A percentile compares a stretch with the other conserved stretches of the same genome.
Evolutionary conservation across 37 sponge, comb jelly and placozoan genomes (phyloP).

Genomic region (Diacarnus erythraeanus): DNA sequence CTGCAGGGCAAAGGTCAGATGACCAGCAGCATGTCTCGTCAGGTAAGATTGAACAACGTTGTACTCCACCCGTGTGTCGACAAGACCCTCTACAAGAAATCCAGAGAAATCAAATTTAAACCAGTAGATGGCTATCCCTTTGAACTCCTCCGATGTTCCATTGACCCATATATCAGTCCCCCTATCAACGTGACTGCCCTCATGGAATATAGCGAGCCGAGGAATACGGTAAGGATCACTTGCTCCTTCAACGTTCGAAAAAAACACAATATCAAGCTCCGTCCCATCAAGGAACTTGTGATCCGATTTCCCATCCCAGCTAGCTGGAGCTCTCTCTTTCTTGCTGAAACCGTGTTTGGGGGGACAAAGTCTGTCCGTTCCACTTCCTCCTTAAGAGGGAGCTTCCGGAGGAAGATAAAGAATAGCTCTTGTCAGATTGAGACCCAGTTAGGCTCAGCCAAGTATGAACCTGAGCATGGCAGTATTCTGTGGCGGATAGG

Average conservation of each 20-base stretch:
- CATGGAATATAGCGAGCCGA: slow-evolving; percentile 72
- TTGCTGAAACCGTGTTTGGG: slow-evolving; percentile 69
- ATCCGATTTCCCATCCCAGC: slow-evolving; percentile 82
- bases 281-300: slow-evolving; percentile 73
- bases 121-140: slow-evolving; percentile 82
- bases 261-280: slow-evolving; percentile 68
- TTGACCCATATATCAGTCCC: slow-evolving; percentile 72
- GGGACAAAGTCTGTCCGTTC: slow-evolving; percentile 72
- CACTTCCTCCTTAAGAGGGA: slow-evolving; percentile 66
- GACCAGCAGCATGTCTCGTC: slow-evolving; percentile 57
- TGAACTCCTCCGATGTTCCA: slow-evolving; percentile 74
- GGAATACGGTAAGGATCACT: slow-evolving; percentile 56
- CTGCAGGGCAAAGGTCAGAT: slow-evolving; percentile 55
- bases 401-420: slow-evolving; percentile 75
- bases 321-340: slow-evolving; percentile 66
- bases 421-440: slow-evolving; percentile 36
- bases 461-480: slow-evolving; percentile 75
- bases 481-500: slow-evolving; percentile 87
- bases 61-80: slow-evolving; percentile 87
- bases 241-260: slow-evolving; percentile 68
- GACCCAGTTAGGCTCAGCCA: slow-evolving; percentile 67
- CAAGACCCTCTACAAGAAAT: slow-evolving; percentile 40
- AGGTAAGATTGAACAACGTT: slow-evolving; percentile 65
- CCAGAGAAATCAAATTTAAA: slow-evolving; percentile 67
- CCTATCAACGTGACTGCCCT: slow-evolving; percentile 70